Conservation (phyloP, 2,888 invertebrate genomes). For the Chrysolina haemoptera region DNA sequence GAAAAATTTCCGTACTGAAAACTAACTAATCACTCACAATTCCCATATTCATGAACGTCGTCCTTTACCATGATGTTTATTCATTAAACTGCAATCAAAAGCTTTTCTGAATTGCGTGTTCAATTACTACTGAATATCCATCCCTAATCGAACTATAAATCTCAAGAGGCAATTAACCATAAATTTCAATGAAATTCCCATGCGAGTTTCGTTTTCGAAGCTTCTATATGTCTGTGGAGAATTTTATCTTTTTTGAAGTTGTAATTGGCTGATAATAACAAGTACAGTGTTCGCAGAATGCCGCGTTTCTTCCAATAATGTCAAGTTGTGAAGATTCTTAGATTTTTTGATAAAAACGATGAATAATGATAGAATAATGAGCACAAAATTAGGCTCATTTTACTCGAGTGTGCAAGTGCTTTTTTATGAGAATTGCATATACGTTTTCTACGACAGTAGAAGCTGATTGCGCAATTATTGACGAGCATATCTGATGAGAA, state of each 20-base stretch:
- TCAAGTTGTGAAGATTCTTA: too few relatives aligned
- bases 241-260: background rate
- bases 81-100: conserved; percentile 34
- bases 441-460: too few relatives aligned
- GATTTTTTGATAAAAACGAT: too few relatives aligned
- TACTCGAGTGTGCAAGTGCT: too few relatives aligned
- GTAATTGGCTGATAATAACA: conserved; percentile 6
- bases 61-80: conserved; percentile 33
- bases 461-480: too few relatives aligned
- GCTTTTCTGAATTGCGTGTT: conserved; percentile 38
- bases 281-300: background rate
- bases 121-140: conserved; percentile 33
- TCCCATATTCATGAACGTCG: background rate
- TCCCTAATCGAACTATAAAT: conserved; percentile 38
- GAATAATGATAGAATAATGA: too few relatives aligned
- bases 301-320: background rate
- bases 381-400: too few relatives aligned
- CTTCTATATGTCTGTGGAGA: background rate
- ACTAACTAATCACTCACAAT: background rate
- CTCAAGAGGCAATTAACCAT: conserved; percentile 35
- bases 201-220: conserved; percentile 18
- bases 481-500: too few relatives aligned
- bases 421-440: too few relatives aligned
- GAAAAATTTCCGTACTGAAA: too few relatives aligned
- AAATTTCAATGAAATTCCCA: conserved; percentile 33